Percentiles rank a stretch among this genome's conserved stretches.
Conservation (phyloP, 2,113 vertebrate species). For the Lathamus discolor region DNA sequence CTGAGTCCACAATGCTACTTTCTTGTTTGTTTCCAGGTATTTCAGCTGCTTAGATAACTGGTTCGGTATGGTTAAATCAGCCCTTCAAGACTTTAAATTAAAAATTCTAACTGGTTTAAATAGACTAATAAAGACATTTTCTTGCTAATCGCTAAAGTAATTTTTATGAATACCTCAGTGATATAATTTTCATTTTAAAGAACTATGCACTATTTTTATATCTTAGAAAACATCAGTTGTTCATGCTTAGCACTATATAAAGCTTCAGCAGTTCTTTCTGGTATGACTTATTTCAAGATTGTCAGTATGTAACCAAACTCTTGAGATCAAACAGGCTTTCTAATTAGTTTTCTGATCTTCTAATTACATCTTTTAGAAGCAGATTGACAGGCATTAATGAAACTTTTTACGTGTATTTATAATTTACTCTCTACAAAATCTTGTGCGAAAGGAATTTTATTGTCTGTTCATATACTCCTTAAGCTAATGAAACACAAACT, state of each 20-base stretch:
- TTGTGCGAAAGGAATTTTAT: neutral
- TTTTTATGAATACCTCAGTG: constrained; percentile 35
- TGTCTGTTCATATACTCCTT: neutral
- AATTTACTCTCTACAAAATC: neutral
- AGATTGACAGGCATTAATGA: constrained; percentile 29
- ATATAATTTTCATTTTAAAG: constrained; percentile 31
- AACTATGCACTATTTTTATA: constrained; percentile 1
- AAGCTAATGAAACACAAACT: neutral
- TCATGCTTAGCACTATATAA: constrained; percentile 31
- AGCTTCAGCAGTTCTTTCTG: constrained; percentile 42
- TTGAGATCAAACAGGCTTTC: constrained; percentile 45
- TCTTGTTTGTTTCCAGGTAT: neutral
- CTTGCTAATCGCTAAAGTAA: constrained; percentile 9
- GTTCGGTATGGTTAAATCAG: constrained; percentile 6
- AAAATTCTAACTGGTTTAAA: neutral
- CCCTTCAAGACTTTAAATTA: neutral
- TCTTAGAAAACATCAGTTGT: constrained; percentile 35
- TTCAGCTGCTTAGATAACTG: neutral
- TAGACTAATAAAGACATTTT: neutral
- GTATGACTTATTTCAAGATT: constrained; percentile 45
- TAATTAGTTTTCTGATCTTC: constrained; percentile 49
- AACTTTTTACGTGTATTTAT: neutral
- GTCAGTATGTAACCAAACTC: constrained; percentile 22
- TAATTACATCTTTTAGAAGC: constrained; percentile 48
- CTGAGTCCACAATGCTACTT: neutral